phyloP scores from a whole-genome alignment of 2,113 vertebrate species.

The Etheostoma spectabile region DNA sequence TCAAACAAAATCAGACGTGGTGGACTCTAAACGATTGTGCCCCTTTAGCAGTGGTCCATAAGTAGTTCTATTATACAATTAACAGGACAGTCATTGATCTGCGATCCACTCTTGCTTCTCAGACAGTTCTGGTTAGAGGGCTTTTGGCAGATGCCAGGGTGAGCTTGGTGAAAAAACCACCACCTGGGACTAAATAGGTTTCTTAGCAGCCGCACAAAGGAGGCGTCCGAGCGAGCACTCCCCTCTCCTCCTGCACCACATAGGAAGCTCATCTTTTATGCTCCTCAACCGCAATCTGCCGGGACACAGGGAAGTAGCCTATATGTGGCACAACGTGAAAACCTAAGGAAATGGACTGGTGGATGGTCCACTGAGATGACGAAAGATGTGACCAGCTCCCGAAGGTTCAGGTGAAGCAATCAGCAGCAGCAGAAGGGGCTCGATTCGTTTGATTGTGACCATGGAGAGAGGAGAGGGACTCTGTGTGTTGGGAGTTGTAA shows the following conservation, averaged over 20 bases:
- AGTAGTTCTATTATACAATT: conserved; percentile 81
- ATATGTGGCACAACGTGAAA: conserved; percentile 68
- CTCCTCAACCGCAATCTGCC: conserved; percentile 64
- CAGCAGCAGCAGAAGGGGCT: conserved; percentile 46
- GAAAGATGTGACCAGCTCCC: conserved; percentile 55
- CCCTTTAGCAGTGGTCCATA: conserved; percentile 75
- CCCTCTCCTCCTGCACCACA: conserved; percentile 60
- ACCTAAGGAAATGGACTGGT: conserved; percentile 64
- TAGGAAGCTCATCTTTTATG: conserved; percentile 69
- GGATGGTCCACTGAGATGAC: conserved; percentile 67
- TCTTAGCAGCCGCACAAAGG: conserved; percentile 88
- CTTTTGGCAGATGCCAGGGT: conserved; percentile 89
- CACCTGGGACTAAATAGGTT: conserved; percentile 81
- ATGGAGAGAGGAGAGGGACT: conserved; percentile 46
- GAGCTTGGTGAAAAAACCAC: conserved; percentile 78
- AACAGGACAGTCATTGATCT: conserved; percentile 80
- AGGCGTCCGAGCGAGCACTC: conserved; percentile 86
- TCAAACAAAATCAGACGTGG: conserved; percentile 86
- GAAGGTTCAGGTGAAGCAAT: conserved; percentile 67
- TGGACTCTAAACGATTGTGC: conserved; percentile 77
- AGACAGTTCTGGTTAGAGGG: conserved; percentile 77
- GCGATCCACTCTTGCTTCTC: conserved; percentile 53
- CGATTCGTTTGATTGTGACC: conserved; percentile 51
- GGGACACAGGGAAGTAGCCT: conserved; percentile 61
- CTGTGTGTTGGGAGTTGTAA: conserved; percentile 42